Percentiles rank a stretch among this genome's conserved stretches.
phyloP scores from a whole-genome alignment of 2,888 invertebrate genomes.

The Pachydiplax longipennis region DNA sequence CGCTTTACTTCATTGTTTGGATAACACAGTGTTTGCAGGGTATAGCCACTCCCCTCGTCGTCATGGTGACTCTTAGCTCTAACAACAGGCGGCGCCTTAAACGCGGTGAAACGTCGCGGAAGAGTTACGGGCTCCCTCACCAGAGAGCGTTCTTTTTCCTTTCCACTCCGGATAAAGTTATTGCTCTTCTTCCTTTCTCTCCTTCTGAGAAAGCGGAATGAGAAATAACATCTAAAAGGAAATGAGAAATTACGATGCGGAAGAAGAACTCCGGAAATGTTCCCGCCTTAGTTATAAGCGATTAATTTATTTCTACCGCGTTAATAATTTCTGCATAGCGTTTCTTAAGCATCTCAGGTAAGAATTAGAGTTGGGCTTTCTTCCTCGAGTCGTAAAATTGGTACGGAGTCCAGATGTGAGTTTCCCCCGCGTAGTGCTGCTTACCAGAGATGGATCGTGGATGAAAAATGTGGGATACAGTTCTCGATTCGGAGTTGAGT shows the following conservation, averaged over 20 bases:
- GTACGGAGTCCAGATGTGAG: too few species aligned
- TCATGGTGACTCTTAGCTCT: conserved; percentile 14
- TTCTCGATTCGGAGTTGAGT: too few species aligned
- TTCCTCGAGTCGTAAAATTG: too few species aligned
- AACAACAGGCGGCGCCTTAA: conserved; percentile 44
- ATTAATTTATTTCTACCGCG: too few species aligned
- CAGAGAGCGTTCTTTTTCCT: neutral
- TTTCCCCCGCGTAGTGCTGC: too few species aligned
- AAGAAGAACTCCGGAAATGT: neutral
- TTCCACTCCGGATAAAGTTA: conserved; percentile 16
- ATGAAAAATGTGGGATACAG: too few species aligned
- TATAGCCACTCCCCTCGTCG: neutral
- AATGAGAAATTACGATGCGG: neutral
- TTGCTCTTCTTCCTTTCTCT: neutral
- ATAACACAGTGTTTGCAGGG: neutral
- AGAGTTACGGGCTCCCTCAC: conserved; percentile 20
- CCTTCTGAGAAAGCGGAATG: neutral
- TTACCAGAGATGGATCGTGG: too few species aligned
- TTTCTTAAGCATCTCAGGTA: too few species aligned
- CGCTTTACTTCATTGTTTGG: neutral
- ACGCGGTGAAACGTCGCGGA: conserved; percentile 39
- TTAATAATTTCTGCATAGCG: too few species aligned
- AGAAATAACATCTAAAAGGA: neutral
- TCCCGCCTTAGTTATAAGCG: too few species aligned
- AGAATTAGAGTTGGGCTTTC: too few species aligned